Conservation (phyloP, 2,797 vertebrate species). For the Xyrichtys novacula region DNA sequence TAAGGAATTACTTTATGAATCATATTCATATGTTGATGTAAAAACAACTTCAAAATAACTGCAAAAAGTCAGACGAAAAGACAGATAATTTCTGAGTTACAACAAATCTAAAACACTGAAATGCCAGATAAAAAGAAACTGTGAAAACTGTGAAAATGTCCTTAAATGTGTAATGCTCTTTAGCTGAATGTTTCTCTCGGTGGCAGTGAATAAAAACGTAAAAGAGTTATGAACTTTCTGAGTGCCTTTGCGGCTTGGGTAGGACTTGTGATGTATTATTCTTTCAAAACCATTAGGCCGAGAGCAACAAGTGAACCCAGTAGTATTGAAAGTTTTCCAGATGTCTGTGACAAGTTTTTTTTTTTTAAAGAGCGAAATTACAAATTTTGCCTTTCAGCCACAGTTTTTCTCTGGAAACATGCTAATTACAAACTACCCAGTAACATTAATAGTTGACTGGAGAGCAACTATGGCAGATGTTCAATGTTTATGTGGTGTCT, state of each 20-base stretch:
- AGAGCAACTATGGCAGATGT: constrained; percentile 83
- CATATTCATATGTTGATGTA: not conserved
- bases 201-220: not conserved
- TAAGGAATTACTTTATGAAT: not conserved
- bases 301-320: constrained; percentile 15
- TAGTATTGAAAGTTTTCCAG: constrained; percentile 25
- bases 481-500: constrained; percentile 85
- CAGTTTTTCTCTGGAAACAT: constrained; percentile 24
- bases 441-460: constrained; percentile 82
- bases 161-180: not conserved
- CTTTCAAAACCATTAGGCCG: constrained; percentile 20
- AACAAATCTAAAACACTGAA: not conserved
- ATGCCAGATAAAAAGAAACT: not conserved
- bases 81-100: not conserved
- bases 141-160: not conserved
- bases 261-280: constrained; percentile 27
- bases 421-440: constrained; percentile 52
- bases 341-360: constrained; percentile 25
- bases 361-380: constrained; percentile 23
- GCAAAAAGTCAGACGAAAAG: not conserved
- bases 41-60: not conserved
- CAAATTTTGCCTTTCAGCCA: constrained; percentile 36
- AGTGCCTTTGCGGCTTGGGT: constrained; percentile 3
- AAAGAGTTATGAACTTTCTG: not conserved
- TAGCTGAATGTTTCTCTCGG: not conserved